Base-by-base conservation (phyloP, 2,113 vertebrate species). In the Actenoides lindsayi region DNA sequence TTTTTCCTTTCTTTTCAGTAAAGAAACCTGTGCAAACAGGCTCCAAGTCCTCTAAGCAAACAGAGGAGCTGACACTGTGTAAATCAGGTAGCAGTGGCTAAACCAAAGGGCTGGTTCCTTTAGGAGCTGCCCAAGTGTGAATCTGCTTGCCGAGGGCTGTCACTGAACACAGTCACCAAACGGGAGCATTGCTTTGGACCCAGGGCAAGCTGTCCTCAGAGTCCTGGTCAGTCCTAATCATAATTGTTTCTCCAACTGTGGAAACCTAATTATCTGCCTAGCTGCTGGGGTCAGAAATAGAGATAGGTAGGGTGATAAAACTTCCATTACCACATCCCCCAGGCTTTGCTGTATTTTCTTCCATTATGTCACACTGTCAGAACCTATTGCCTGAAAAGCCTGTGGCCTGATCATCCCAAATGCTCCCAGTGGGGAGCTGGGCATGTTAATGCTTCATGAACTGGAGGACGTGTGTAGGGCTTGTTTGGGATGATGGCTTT, bases 261-360 rank as follows among this genome's bases (percentile, higher is more conserved):
- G 63, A 95, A 71, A 63, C 41, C 39, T 74, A 84, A 56, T 84
- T 84, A 67, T 19, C 31, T 9, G 21, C 37, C 57, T 60, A 13
- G 69, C 51, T 71, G 51, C 74, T 71, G 53, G 74, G 74, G 74
- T 80, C 63, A 62, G 83, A 77, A 53, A 42, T 62, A 53, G 54
- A 67, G 68, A 63, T 31, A 60, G 68, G 31, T 62, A 57, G 69
- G 69, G 51, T 21, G 74, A 63, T 27, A 65, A 88, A 85, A 56
- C 53, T 68, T 63, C 48, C 19, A 46, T 67, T 76, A 67, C 33
- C 20, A 5, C 31, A 18, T 67, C 75, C 64, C 74, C 30, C 30
- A 64, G 87, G 80, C 57, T 75, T 65, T 7, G 50, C 35, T 39
- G 17, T 54, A 24, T 90, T 87, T 90, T 50, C 78, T 87, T 75